These are phyloP conservation scores for Dimorphilus gyrociliatus DNA, from an alignment of 2,888 invertebrate genomes.

Conservation along the genomic window DNA sequence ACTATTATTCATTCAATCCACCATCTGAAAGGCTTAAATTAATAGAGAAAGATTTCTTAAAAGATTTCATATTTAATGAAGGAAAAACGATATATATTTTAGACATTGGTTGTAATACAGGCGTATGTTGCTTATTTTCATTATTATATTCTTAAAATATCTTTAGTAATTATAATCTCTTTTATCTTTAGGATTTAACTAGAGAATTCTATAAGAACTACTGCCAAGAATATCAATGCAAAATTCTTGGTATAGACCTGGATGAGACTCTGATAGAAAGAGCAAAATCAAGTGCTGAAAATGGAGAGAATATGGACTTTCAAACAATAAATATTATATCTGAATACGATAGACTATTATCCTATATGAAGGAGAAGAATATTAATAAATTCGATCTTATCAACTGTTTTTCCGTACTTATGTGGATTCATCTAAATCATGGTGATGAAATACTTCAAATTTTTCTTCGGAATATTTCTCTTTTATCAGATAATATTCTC, in stretches of 20 bases:
- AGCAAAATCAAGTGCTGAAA: slow-evolving; percentile 39
- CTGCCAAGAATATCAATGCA: slow-evolving; percentile 37
- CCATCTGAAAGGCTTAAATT: slow-evolving; percentile 50
- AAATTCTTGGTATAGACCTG: slow-evolving; percentile 55
- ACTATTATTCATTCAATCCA: slow-evolving; percentile 66
- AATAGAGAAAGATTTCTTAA: slow-evolving; percentile 43
- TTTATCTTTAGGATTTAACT: too few species aligned
- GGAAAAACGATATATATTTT: slow-evolving; percentile 27
- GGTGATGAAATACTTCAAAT: slow-evolving; percentile 53
- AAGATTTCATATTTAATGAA: slow-evolving; percentile 38
- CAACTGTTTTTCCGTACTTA: slow-evolving; percentile 66
- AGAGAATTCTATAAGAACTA: too few species aligned
- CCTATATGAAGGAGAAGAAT: slow-evolving; percentile 3
- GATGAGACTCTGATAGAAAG: slow-evolving; percentile 53
- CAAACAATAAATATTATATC: slow-evolving; percentile 3
- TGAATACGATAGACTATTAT: slow-evolving; percentile 38
- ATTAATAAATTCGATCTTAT: slow-evolving; percentile 16
- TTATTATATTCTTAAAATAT: background rate
- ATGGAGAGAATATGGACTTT: slow-evolving; percentile 5
- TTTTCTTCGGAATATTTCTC: slow-evolving; percentile 48
- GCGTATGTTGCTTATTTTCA: slow-evolving; percentile 40
- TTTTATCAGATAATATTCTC: slow-evolving; percentile 45
- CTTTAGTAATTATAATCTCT: slow-evolving; percentile 7
- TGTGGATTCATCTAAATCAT: slow-evolving; percentile 77
- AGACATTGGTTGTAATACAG: slow-evolving; percentile 64